A percentile compares a stretch with the other conserved stretches of the same genome.
Evolutionary conservation across 2,113 vertebrate genomes (phyloP).

Genomic region (Malurus melanocephalus): DNA sequence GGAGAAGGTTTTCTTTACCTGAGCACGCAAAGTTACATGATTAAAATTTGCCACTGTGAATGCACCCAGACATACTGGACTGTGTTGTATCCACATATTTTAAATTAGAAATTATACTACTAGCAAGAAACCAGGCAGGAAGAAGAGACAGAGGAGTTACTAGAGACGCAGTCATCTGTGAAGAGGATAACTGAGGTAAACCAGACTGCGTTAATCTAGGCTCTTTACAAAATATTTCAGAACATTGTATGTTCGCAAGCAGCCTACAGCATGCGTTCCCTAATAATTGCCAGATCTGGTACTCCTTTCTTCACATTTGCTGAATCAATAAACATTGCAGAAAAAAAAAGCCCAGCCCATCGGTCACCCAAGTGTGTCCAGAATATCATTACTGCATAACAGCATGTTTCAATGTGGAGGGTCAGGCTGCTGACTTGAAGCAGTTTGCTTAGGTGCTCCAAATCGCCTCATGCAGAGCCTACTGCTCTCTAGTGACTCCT

Average conservation of each 20-base stretch:
- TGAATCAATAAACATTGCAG: conserved; percentile 42
- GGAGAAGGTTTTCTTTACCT: not conserved
- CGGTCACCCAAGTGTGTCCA: conserved; percentile 3
- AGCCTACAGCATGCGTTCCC: not conserved
- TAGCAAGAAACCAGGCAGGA: not conserved
- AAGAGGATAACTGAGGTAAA: not conserved
- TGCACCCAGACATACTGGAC: not conserved
- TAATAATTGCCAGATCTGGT: conserved; percentile 50
- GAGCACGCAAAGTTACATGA: not conserved
- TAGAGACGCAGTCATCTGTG: not conserved
- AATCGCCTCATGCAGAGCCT: not conserved
- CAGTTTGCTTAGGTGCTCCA: conserved; percentile 8
- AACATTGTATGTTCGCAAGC: not conserved
- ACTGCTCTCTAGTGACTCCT: conserved; percentile 41
- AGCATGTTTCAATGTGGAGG: conserved; percentile 10
- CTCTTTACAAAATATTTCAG: not conserved
- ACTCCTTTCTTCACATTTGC: not conserved
- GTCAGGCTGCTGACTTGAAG: not conserved
- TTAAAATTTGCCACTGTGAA: not conserved
- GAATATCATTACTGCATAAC: not conserved
- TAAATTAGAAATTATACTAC: not conserved
- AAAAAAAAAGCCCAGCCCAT: not conserved
- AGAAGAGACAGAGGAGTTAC: not conserved
- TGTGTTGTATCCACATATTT: not conserved
- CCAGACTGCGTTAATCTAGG: not conserved